These are phyloP conservation scores for Eupithecia centaureata DNA, from an alignment of 2,888 invertebrate species.

Conservation along the genomic window DNA sequence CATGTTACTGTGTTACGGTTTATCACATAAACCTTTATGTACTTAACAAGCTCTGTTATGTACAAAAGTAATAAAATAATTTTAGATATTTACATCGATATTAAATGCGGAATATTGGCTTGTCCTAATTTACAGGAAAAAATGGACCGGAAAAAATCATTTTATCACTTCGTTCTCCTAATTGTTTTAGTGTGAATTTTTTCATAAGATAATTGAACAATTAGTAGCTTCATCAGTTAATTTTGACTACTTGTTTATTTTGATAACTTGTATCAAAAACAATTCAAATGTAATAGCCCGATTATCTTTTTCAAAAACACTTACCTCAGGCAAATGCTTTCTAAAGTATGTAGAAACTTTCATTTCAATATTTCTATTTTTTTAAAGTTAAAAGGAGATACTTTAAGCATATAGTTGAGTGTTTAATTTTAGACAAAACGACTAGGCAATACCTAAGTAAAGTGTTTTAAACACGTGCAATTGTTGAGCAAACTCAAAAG, in stretches of 20 bases:
- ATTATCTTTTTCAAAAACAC: too few relatives aligned
- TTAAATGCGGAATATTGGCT: constrained; percentile 61
- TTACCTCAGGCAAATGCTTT: too few relatives aligned
- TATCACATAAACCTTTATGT: constrained; percentile 78
- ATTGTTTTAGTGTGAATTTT: too few relatives aligned
- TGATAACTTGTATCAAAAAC: too few relatives aligned
- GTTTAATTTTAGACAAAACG: constrained; percentile 10
- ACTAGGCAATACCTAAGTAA: constrained; percentile 23
- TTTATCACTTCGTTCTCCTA: too few relatives aligned
- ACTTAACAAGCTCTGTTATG: constrained; percentile 65
- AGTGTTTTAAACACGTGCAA: constrained; percentile 29
- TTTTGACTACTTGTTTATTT: too few relatives aligned
- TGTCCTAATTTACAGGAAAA: constrained; percentile 25
- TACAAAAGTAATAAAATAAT: constrained; percentile 53
- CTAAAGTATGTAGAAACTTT: not conserved
- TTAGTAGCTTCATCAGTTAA: too few relatives aligned
- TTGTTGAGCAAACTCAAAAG: constrained; percentile 27
- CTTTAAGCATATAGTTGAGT: not conserved
- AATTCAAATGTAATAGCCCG: too few relatives aligned
- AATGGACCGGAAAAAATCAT: not conserved
- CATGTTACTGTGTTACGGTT: constrained; percentile 63
- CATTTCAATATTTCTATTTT: not conserved
- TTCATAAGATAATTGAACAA: too few relatives aligned
- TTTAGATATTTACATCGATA: constrained; percentile 55
- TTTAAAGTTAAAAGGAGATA: not conserved